Evolutionary conservation across 2,113 vertebrate genomes (phyloP), one percentile per base, ranked within the genome.

Genomic region (Grammomys dolichurus): DNA sequence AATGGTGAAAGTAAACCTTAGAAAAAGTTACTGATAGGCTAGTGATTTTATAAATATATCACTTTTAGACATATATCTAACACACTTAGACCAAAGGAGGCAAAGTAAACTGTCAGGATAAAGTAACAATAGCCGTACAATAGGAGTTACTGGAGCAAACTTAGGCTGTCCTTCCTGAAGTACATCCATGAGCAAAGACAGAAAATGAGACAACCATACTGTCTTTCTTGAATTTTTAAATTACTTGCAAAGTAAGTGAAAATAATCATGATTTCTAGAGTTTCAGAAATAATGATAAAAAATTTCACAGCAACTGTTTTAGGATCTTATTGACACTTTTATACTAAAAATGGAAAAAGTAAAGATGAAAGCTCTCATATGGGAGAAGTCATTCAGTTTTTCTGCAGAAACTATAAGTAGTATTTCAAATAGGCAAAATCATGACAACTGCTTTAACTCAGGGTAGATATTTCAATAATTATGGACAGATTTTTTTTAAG

Each of bases 1-100:
- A 90, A 80, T 65, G 80, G 7, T 20, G 7, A 82, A 92, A 77
- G 6, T 33, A 96, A 96, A 69, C 81, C 24, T 80, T 76, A 72
- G 33, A 48, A 95, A 97, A 87, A 40, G 60, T 33, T 84, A 81
- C 82, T 77, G 8, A 72, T 1, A 94, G 24, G 17, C 86, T 3
- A 67, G 16, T n/a, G 87, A 85, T 7, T 85, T 87, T 19, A 65
- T 70, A 54, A 22, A 48, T 81, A 6, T 73, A 7, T 33, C 3
- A 82, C n/a, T 81, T 80, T 69, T 31, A 60, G 26, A 76, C 31
- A 40, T 8, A 26, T 11, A 6, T 13, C 63, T 65, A 56, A 92
- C 78, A 8, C 48, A 2, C 22, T 81, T 51, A 58, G 63, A 26
- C 7, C 3, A 36, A 22, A 43, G 16, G 2, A 65, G 4, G 48